These are phyloP conservation scores for Pachliopta kotzebuea DNA, from an alignment of 2,888 invertebrate species.

Conservation along the genomic window DNA sequence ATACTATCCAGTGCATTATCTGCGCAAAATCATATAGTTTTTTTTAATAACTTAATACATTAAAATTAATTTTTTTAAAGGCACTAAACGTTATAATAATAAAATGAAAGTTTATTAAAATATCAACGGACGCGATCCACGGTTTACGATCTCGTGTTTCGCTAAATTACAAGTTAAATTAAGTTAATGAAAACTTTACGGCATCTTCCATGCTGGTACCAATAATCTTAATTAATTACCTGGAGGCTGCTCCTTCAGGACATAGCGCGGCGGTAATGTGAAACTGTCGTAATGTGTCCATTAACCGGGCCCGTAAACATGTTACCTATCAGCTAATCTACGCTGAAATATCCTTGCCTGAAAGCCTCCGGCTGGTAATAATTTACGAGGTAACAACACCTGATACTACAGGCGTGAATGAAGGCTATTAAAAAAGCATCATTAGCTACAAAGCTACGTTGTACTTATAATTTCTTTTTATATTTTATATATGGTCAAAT, in stretches of 20 bases:
- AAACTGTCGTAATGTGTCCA: slow-evolving; percentile 20
- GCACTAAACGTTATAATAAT: background rate
- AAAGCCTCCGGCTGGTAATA: too few species aligned
- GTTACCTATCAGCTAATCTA: background rate
- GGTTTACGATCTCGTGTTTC: slow-evolving; percentile 11
- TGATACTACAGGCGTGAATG: too few species aligned
- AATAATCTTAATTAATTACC: slow-evolving; percentile 29
- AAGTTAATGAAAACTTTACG: slow-evolving; percentile 23
- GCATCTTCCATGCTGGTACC: slow-evolving; percentile 16
- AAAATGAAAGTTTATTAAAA: slow-evolving; percentile 16
- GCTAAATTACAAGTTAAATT: slow-evolving; percentile 21
- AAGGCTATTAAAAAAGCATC: too few species aligned
- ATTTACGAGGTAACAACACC: too few species aligned
- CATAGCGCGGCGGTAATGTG: slow-evolving; percentile 17
- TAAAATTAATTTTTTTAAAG: too few species aligned
- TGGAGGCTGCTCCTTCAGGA: slow-evolving; percentile 3
- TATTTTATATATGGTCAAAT: too few species aligned
- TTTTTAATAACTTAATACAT: too few species aligned
- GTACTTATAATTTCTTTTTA: too few species aligned
- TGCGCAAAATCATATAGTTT: too few species aligned
- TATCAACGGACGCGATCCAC: slow-evolving; percentile 5
- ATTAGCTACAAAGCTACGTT: too few species aligned
- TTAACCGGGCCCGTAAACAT: slow-evolving; percentile 19
- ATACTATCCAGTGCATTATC: too few species aligned
- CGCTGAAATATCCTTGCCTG: background rate